A percentile compares a stretch with the other conserved stretches of the same genome.
Conservation (phyloP, 2,888 invertebrate species). For the Acrobeloides nanus region DNA sequence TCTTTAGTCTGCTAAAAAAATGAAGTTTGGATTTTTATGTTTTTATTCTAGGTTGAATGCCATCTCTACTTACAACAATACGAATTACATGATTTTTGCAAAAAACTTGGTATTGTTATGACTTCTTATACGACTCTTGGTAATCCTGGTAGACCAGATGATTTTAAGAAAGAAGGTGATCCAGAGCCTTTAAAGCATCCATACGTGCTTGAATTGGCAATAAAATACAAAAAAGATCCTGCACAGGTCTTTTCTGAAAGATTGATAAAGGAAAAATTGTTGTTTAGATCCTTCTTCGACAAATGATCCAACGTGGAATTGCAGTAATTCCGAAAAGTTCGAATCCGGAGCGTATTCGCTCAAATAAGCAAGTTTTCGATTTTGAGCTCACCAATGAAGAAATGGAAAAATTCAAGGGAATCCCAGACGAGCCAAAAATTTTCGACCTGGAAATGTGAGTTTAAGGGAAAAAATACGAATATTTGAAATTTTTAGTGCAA, state of each 20-base stretch:
- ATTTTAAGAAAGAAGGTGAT: conserved; percentile 25
- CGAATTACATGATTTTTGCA: conserved; percentile 62
- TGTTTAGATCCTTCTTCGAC: conserved; percentile 24
- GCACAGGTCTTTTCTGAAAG: conserved; percentile 32
- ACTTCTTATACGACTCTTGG: conserved; percentile 36
- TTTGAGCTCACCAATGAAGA: conserved; percentile 29
- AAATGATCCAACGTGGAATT: conserved; percentile 31
- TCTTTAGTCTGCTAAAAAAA: too few species aligned
- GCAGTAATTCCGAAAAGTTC: conserved; percentile 35
- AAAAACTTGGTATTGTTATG: conserved; percentile 61
- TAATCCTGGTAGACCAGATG: conserved; percentile 24
- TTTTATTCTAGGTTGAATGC: conserved; percentile 61
- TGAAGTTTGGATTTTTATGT: too few species aligned
- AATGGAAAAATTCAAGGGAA: conserved; percentile 17
- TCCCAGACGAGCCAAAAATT: background rate
- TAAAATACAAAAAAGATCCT: conserved; percentile 30
- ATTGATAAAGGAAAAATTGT: too few species aligned
- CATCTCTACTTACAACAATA: conserved; percentile 72
- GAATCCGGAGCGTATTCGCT: conserved; percentile 27
- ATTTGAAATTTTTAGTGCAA: background rate
- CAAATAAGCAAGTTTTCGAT: conserved; percentile 33
- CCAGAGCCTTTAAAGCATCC: conserved; percentile 13
- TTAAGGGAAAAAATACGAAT: background rate
- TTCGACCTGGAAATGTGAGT: conserved; percentile 2
- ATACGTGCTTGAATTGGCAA: conserved; percentile 23